phyloP scores from a whole-genome alignment of 2,113 vertebrate species.

The Engraulis encrasicolus region DNA sequence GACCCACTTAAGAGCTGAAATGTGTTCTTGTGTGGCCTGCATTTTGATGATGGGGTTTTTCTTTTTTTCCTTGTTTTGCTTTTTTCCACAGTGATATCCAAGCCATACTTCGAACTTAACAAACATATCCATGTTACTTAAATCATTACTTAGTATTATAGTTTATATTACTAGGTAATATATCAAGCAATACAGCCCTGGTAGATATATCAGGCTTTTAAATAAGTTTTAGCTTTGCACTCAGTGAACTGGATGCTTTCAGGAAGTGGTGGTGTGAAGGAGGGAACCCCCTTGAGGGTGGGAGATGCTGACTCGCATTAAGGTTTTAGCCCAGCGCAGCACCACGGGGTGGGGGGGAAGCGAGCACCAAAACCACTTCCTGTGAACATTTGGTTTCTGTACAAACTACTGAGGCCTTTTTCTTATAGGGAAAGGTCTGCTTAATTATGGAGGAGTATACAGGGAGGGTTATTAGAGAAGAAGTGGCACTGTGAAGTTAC shows the following conservation, averaged over 20 bases:
- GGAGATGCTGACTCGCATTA: not conserved
- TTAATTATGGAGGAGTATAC: not conserved
- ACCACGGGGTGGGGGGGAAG: not conserved
- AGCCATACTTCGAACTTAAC: conserved; percentile 52
- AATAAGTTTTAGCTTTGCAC: conserved; percentile 36
- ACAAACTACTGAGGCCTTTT: not conserved
- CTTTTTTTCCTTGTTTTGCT: conserved; percentile 4
- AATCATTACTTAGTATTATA: conserved; percentile 16
- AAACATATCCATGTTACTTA: conserved; percentile 46
- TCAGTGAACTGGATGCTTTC: conserved; percentile 34
- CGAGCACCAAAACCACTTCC: not conserved
- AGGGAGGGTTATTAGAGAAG: not conserved
- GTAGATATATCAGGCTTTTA: conserved; percentile 19
- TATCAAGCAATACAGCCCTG: conserved; percentile 13
- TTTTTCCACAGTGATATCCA: conserved; percentile 25
- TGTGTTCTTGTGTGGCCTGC: conserved; percentile 27
- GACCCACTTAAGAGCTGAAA: not conserved
- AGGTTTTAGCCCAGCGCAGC: not conserved
- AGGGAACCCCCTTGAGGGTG: not conserved
- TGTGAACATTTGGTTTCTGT: not conserved
- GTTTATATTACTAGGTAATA: not conserved
- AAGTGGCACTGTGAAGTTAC: not conserved
- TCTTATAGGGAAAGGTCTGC: conserved; percentile 5
- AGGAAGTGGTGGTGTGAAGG: conserved; percentile 28
- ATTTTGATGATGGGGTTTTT: conserved; percentile 17